These are phyloP conservation scores for Megaustenia siamemsis DNA, from an alignment of 2,888 invertebrate genomes.

Conservation along the genomic window DNA sequence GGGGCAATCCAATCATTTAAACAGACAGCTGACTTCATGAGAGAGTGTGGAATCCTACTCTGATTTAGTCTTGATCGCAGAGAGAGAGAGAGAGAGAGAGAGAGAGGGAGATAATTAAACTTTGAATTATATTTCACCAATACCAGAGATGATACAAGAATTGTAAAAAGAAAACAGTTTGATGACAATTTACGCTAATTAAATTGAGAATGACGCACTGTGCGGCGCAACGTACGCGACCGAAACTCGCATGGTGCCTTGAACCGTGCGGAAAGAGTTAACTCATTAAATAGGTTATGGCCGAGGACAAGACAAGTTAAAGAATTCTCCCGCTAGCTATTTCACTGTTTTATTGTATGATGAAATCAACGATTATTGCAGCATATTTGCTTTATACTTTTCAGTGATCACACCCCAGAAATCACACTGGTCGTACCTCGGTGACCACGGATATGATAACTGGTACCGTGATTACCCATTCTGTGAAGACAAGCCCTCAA, in stretches of 20 bases:
- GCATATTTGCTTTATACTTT: not conserved
- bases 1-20: no score
- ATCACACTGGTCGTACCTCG: slow-evolving; percentile 20
- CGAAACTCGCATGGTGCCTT: not conserved
- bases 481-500: not conserved
- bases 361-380: not conserved
- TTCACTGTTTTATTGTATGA: not conserved
- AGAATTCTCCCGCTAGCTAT: not conserved
- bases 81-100: no score
- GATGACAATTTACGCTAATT: no score
- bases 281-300: not conserved
- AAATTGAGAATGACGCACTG: no score
- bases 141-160: no score
- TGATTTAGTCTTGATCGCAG: no score
- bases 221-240: no score
- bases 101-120: no score
- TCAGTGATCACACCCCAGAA: not conserved
- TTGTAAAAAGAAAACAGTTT: no score
- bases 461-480: slow-evolving; percentile 4
- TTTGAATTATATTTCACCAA: no score
- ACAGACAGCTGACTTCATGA: no score
- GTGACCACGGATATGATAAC: not conserved
- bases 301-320: not conserved
- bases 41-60: no score
- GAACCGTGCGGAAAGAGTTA: not conserved